Evolutionary conservation across 2,888 invertebrate genomes (phyloP).

Genomic region (Apodemia mormo): DNA sequence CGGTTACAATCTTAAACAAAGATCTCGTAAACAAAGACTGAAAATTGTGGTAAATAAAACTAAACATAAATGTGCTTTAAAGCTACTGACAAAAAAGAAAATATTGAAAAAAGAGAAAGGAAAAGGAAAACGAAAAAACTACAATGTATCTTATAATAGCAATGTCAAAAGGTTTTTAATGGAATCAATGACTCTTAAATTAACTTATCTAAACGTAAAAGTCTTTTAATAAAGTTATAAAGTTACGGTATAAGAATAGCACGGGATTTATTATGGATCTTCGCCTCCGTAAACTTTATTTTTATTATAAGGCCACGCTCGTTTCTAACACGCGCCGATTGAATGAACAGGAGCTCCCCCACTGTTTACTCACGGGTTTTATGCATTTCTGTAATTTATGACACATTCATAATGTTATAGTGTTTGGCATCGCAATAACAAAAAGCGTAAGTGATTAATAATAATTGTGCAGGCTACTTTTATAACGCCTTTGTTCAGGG

Average conservation of each 20-base stretch:
- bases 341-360: not conserved
- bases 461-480: too few species aligned
- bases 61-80: too few species aligned
- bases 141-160: too few species aligned
- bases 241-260: not conserved
- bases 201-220: not conserved
- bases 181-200: not conserved
- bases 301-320: not conserved
- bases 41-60: too few species aligned
- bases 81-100: too few species aligned
- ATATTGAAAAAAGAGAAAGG: too few species aligned
- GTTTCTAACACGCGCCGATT: not conserved
- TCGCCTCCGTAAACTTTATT: not conserved
- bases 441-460: not conserved
- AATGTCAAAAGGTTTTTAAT: too few species aligned
- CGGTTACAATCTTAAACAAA: too few species aligned
- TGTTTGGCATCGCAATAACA: not conserved
- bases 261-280: not conserved
- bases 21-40: too few species aligned
- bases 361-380: not conserved
- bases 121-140: too few species aligned
- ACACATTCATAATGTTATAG: not conserved
- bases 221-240: not conserved
- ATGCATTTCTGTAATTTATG: slow-evolving; percentile 3
- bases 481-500: too few species aligned